Evolutionary conservation across 2,113 vertebrate species (phyloP).

Genomic region (Phyllostomus discolor): DNA sequence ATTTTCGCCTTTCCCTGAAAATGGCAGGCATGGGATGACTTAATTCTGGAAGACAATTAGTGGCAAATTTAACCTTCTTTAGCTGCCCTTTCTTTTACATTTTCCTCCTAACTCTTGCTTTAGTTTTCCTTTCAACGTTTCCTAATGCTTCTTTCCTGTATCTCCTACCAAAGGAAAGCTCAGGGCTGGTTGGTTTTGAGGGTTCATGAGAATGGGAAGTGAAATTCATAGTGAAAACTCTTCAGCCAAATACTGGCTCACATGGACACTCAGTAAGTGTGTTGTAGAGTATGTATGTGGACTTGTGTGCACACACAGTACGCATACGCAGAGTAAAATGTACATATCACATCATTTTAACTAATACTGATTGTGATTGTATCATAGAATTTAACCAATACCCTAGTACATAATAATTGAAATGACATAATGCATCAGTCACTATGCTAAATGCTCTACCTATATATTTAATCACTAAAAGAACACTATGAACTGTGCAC

Average conservation of each 20-base stretch:
- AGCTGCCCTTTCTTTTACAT: not conserved
- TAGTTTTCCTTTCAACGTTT: not conserved
- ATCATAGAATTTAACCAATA: not conserved
- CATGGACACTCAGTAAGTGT: not conserved
- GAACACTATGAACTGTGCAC: not conserved
- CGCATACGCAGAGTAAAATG: not conserved
- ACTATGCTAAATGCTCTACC: not conserved
- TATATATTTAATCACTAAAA: not conserved
- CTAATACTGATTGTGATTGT: not conserved
- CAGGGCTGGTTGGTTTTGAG: not conserved
- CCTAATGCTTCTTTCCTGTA: not conserved
- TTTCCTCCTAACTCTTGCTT: not conserved
- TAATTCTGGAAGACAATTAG: constrained; percentile 1
- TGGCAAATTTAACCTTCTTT: not conserved
- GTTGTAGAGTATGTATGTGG: not conserved
- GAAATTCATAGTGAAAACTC: not conserved
- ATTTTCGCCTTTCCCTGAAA: constrained; percentile 44
- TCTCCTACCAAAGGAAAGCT: not conserved
- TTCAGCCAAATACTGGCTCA: not conserved
- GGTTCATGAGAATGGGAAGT: not conserved
- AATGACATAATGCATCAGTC: not conserved
- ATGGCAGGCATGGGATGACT: not conserved
- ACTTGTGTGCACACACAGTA: not conserved
- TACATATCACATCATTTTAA: not conserved
- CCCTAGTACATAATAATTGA: not conserved